These are phyloP conservation scores for Desoria tigrina DNA, from an alignment of 2,888 invertebrate genomes.

Conservation along the genomic window DNA sequence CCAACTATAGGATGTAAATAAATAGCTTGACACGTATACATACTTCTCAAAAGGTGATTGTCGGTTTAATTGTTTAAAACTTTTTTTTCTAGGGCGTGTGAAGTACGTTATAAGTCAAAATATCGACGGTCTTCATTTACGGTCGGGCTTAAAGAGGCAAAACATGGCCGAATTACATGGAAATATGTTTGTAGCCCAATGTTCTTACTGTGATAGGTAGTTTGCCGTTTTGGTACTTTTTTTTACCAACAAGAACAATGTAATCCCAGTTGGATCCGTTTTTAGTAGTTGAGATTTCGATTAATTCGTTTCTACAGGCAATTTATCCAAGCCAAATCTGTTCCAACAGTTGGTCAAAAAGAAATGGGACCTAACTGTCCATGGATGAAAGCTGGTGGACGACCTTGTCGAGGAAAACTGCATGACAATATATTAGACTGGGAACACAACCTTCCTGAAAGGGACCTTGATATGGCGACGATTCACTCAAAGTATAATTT, in stretches of 20 bases:
- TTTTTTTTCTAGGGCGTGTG: slow-evolving; percentile 64
- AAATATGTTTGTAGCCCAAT: slow-evolving; percentile 95
- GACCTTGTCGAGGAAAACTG: slow-evolving; percentile 84
- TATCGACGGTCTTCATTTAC: slow-evolving; percentile 94
- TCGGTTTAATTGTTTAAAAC: neutral
- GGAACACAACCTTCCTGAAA: slow-evolving; percentile 90
- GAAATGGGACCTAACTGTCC: slow-evolving; percentile 69
- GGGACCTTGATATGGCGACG: slow-evolving; percentile 79
- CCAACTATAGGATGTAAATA: no score
- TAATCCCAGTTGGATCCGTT: neutral
- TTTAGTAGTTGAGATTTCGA: neutral
- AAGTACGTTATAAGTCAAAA: slow-evolving; percentile 94
- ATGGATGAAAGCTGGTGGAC: slow-evolving; percentile 63
- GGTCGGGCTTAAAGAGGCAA: slow-evolving; percentile 80
- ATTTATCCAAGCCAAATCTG: slow-evolving; percentile 74
- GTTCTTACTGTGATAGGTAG: slow-evolving; percentile 81
- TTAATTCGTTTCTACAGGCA: slow-evolving; percentile 63
- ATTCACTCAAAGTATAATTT: slow-evolving; percentile 75
- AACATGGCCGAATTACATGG: slow-evolving; percentile 92
- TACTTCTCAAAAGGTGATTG: neutral
- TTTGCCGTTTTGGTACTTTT: neutral
- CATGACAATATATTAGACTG: slow-evolving; percentile 67
- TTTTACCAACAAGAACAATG: no score
- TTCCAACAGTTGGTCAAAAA: slow-evolving; percentile 78
- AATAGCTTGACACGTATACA: no score